Evolutionary conservation across 2,888 invertebrate species (phyloP), one percentile per base, ranked within the genome.

Genomic region (Euphydryas editha): DNA sequence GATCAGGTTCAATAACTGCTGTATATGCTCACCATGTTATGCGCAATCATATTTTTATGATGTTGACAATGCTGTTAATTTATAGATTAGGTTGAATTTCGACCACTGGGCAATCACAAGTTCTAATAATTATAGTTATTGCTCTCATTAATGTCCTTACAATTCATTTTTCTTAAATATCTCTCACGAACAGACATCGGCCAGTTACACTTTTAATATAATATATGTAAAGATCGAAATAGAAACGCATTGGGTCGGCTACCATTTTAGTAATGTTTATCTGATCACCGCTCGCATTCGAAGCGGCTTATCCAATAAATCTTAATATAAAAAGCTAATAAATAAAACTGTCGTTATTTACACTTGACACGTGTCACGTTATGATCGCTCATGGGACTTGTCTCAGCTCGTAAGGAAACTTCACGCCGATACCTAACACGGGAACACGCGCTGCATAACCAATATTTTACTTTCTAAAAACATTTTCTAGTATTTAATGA

Each of bases 321-420:
- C 47, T 47, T 10, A 10, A 3, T 11, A 10, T 7, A 54, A 54
- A 54, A 54, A 18, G 18, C 2, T 17, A n/a, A 54, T 54, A 17
- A 54, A 36, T 30, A 54, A 54, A 54, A 54, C 8, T 54, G 10
- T 54, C 54, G 54, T 54, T 36, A 54, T 1, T 54, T 17, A 54
- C 54, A 54, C 36, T 36, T 54, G 54, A 54, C 54, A 8, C 54
- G 54, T 36, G 54, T 54, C 54, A 54, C 30, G 49, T 51, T 30
- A 54, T 17, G 51, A n/a, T 17, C 7, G 21, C 54, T n/a, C 6
- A 11, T 17, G 30, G 17, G 54, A 17, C 54, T n/a, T 11, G 36
- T 54, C 17, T 36, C 36, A 17, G 8, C 54, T 54, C 17, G 54
- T 54, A 54, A 54, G 54, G 54, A 17, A 54, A 54, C 49, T n/a